A percentile compares a stretch with the other conserved stretches of the same genome.
Evolutionary conservation across 2,888 invertebrate species (phyloP).

Genomic region (Drosophila subquinaria): DNA sequence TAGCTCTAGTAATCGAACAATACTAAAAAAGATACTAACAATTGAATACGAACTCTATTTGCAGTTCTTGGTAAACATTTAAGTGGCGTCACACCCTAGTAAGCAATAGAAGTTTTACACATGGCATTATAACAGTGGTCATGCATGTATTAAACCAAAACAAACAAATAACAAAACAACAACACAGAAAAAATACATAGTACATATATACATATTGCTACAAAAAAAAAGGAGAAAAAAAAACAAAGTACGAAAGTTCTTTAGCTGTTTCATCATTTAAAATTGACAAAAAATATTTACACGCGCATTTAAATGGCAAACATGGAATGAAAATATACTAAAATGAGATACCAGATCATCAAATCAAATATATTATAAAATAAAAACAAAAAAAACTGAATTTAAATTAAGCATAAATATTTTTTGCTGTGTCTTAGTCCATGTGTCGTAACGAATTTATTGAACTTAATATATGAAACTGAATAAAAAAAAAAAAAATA

Average conservation of each 20-base stretch:
- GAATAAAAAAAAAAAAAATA: constrained; percentile 26
- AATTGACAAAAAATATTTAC: constrained; percentile 75
- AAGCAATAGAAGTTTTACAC: constrained; percentile 41
- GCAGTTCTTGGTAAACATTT: constrained; percentile 39
- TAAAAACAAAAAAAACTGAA: constrained; percentile 48
- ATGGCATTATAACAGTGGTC: constrained; percentile 28
- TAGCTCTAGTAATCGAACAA: constrained; percentile 26
- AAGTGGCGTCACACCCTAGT: constrained; percentile 36
- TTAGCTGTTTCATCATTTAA: constrained; percentile 74
- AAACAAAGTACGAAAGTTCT: constrained; percentile 52
- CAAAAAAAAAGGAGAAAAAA: constrained; percentile 27
- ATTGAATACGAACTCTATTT: constrained; percentile 32
- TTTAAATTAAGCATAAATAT: constrained; percentile 78
- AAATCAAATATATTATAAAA: constrained; percentile 22
- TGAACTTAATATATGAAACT: constrained; percentile 66
- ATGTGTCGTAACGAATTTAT: constrained; percentile 86
- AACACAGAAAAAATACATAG: constrained; percentile 47
- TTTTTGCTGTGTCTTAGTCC: constrained; percentile 86
- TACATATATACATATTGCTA: constrained; percentile 31
- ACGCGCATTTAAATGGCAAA: constrained; percentile 71
- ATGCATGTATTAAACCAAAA: constrained; percentile 37
- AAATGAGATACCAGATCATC: constrained; percentile 28
- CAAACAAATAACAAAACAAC: constrained; percentile 3
- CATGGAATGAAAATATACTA: constrained; percentile 46
- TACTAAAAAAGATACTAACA: constrained; percentile 1